Percentiles rank a stretch among this genome's conserved stretches.
These are phyloP conservation scores for Falco novaeseelandiae DNA, from an alignment of 2,797 vertebrate genomes.

Conservation along the genomic window DNA sequence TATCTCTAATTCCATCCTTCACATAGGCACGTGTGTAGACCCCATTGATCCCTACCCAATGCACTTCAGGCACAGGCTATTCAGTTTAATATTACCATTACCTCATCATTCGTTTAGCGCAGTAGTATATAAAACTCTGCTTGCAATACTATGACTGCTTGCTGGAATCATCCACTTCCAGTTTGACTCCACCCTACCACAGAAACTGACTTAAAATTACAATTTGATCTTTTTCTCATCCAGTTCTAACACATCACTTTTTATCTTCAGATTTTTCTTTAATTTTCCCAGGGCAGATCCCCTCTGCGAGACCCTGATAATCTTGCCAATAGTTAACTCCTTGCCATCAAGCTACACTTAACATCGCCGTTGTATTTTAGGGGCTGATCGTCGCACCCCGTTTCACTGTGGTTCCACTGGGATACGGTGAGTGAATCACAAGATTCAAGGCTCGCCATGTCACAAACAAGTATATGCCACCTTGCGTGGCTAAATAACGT, in stretches of 20 bases:
- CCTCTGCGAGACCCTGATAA: not conserved
- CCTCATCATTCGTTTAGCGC: not conserved
- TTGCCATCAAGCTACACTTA: not conserved
- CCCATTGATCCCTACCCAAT: not conserved
- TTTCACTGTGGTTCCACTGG: not conserved
- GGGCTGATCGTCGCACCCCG: not conserved
- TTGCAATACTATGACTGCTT: not conserved
- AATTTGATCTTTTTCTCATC: not conserved
- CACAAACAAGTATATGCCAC: not conserved
- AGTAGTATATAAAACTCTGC: not conserved
- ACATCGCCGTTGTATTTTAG: not conserved
- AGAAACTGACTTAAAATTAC: not conserved
- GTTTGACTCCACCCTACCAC: not conserved
- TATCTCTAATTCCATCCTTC: not conserved
- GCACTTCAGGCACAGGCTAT: not conserved
- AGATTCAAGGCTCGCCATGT: not conserved
- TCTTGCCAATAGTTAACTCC: not conserved
- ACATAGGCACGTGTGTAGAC: fast-evolving
- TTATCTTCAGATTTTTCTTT: not conserved
- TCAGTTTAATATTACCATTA: not conserved
- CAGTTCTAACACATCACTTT: not conserved
- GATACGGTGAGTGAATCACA: not conserved
- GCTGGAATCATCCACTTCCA: not conserved
- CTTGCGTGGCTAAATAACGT: not conserved
- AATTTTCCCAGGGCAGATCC: not conserved